These are phyloP conservation scores for Muschampia plurimacula DNA, from an alignment of 2,888 invertebrate species.

Conservation along the genomic window DNA sequence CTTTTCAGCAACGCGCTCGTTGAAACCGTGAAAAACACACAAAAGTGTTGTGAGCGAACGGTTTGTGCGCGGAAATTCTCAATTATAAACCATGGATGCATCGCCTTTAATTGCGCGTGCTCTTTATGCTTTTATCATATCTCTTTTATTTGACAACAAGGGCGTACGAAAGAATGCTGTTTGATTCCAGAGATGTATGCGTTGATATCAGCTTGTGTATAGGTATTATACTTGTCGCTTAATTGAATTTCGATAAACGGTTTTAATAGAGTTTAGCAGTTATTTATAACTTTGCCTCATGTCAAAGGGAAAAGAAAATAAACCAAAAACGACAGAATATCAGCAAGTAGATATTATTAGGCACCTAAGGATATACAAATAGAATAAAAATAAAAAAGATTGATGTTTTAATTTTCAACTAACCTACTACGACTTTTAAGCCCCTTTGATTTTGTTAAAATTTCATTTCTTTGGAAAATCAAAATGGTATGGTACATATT, in stretches of 20 bases:
- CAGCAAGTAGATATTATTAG: no score
- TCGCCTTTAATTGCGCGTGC: slow-evolving; percentile 49
- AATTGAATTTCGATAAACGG: neutral
- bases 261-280: neutral
- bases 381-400: no score
- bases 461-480: no score
- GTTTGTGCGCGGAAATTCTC: slow-evolving; percentile 57
- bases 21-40: slow-evolving; percentile 82
- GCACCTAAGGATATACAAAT: no score
- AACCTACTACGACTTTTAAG: no score
- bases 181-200: neutral
- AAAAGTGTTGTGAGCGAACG: slow-evolving; percentile 77
- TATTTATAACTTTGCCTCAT: neutral
- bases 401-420: no score
- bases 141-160: slow-evolving; percentile 22
- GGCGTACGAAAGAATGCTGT: neutral
- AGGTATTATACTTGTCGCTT: neutral
- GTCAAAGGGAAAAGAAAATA: neutral
- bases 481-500: no score
- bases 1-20: slow-evolving; percentile 83
- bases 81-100: slow-evolving; percentile 52
- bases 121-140: slow-evolving; percentile 33
- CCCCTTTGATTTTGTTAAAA: no score
- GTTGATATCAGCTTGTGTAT: neutral
- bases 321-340: no score